These are phyloP conservation scores for Chelonia mydas DNA, from an alignment of 2,797 vertebrate genomes.

Conservation along the genomic window DNA sequence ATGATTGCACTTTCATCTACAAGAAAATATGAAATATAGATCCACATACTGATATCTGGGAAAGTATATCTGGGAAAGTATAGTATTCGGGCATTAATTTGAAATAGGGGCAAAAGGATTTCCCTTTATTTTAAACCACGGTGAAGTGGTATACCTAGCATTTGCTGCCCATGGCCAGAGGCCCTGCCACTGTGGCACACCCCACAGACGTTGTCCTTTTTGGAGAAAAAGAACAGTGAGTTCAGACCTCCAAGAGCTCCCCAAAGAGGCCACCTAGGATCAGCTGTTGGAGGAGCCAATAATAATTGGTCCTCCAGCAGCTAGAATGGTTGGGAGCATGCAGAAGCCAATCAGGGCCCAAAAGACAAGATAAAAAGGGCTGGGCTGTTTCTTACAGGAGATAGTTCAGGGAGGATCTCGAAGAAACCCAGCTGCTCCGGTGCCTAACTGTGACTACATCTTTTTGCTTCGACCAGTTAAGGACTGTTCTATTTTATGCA, in stretches of 20 bases:
- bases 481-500: neutral
- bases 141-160: too few relatives aligned
- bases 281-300: neutral
- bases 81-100: neutral
- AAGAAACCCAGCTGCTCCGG: neutral
- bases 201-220: too few relatives aligned
- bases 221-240: too few relatives aligned
- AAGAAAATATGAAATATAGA: neutral
- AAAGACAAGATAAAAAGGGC: neutral
- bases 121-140: neutral
- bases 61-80: neutral
- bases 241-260: too few relatives aligned
- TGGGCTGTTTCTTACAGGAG: neutral
- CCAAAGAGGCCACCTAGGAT: neutral
- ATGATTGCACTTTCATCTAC: neutral
- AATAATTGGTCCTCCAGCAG: neutral
- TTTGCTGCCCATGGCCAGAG: too few relatives aligned
- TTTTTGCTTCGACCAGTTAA: neutral
- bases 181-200: too few relatives aligned
- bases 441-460: neutral
- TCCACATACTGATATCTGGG: neutral
- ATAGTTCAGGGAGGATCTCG: neutral
- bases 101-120: neutral
- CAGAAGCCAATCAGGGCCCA: too few relatives aligned
- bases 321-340: neutral